phyloP scores from a whole-genome alignment of 2,113 vertebrate species.

The Pelodiscus sinensis region DNA sequence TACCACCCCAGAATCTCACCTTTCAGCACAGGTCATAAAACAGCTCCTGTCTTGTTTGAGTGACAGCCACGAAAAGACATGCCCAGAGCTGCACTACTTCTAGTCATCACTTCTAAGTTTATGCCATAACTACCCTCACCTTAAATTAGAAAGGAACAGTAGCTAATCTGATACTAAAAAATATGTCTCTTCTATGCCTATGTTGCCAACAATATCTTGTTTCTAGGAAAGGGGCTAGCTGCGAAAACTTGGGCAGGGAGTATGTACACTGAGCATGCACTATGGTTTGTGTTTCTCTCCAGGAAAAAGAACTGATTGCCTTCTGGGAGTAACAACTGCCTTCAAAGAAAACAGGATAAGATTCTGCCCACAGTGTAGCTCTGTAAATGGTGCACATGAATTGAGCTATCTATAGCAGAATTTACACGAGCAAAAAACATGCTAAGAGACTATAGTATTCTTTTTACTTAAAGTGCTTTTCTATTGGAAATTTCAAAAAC shows the following conservation, averaged over 20 bases:
- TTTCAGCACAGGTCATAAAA: not conserved
- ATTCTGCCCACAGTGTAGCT: not conserved
- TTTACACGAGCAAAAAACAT: not conserved
- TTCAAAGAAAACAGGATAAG: not conserved
- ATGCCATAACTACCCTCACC: not conserved
- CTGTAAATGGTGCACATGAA: not conserved
- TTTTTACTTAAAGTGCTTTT: not conserved
- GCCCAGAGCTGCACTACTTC: not conserved
- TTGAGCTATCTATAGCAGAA: not conserved
- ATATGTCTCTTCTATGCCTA: not conserved
- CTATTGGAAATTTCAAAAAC: not conserved
- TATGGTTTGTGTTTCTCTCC: not conserved
- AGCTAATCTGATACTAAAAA: not conserved
- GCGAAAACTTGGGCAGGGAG: not conserved
- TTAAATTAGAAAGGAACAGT: not conserved
- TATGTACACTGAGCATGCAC: not conserved
- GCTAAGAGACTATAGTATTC: not conserved
- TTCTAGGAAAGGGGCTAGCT: not conserved
- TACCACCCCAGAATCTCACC: too few relatives aligned
- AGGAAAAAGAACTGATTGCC: not conserved
- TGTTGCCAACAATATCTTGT: not conserved
- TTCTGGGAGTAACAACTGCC: not conserved
- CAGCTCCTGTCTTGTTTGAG: not conserved
- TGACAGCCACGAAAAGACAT: not conserved
- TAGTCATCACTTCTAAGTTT: not conserved